These are phyloP conservation scores for Cordylochernes scorpioides DNA, from an alignment of 2,888 invertebrate genomes.

Conservation along the genomic window DNA sequence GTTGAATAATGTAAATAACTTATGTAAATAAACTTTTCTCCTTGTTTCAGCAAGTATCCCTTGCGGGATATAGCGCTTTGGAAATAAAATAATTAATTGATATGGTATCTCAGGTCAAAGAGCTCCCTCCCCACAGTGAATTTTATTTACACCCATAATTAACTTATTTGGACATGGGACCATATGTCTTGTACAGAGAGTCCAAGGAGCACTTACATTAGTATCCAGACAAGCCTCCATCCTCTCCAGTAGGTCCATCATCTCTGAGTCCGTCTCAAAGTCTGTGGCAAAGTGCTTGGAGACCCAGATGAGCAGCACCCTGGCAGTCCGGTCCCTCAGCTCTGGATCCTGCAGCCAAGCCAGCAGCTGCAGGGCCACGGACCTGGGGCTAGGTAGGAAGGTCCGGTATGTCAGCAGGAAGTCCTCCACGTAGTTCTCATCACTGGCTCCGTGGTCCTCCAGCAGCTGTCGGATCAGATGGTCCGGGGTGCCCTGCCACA, in stretches of 20 bases:
- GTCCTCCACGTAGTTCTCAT: conserved; percentile 97
- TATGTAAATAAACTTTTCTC: too few species aligned
- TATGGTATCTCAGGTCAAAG: too few species aligned
- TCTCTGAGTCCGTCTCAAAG: conserved; percentile 76
- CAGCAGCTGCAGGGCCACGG: conserved; percentile 58
- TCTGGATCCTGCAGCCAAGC: conserved; percentile 60
- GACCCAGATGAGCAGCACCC: conserved; percentile 90
- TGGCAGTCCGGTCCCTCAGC: conserved; percentile 41
- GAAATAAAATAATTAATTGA: too few species aligned
- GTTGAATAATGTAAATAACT: too few species aligned
- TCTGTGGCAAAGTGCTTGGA: conserved; percentile 96
- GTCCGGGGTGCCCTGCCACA: conserved; percentile 44
- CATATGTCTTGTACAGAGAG: too few species aligned
- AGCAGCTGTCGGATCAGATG: conserved; percentile 71
- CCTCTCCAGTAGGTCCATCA: conserved; percentile 84
- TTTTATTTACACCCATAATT: too few species aligned
- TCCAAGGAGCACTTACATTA: conserved; percentile 25
- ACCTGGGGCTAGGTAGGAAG: conserved; percentile 60
- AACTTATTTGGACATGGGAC: too few species aligned
- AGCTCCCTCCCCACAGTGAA: too few species aligned
- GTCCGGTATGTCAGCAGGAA: conserved; percentile 87
- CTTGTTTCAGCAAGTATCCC: too few species aligned
- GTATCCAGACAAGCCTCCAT: conserved; percentile 60
- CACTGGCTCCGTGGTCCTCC: conserved; percentile 77
- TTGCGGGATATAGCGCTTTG: too few species aligned